phyloP scores from a whole-genome alignment of 2,888 invertebrate species.

The Lasioglossum leucozonium region DNA sequence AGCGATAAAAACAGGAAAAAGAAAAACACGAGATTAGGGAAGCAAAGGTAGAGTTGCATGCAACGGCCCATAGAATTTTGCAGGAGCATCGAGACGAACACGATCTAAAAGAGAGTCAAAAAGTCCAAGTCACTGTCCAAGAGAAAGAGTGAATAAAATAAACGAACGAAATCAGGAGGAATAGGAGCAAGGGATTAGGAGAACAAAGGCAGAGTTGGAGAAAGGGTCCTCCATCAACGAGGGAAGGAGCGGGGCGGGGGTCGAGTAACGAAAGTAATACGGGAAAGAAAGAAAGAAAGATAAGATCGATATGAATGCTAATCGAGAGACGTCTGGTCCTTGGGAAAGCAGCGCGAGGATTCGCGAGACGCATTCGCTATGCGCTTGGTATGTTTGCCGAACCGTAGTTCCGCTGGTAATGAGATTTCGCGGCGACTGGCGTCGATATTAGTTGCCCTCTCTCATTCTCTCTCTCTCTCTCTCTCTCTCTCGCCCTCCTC shows the following conservation, averaged over 20 bases:
- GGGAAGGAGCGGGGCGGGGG: neutral
- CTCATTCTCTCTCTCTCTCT: conserved; percentile 47
- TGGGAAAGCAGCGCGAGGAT: neutral
- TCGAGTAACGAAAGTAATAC: neutral
- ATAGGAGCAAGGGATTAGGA: neutral
- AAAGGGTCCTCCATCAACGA: neutral
- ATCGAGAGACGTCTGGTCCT: neutral
- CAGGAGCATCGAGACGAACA: too few species aligned
- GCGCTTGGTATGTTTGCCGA: conserved; percentile 30
- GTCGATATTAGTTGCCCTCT: conserved; percentile 61
- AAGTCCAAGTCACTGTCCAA: neutral
- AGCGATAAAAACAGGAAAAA: too few species aligned
- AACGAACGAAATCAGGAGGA: neutral
- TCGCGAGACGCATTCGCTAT: conserved; percentile 14
- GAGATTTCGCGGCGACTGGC: conserved; percentile 58
- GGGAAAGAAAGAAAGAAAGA: conserved; percentile 6
- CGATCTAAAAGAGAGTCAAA: neutral
- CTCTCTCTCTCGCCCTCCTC: neutral
- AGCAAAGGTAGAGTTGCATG: too few species aligned
- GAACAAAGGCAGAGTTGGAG: neutral
- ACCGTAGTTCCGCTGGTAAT: conserved; percentile 43
- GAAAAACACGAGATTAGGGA: too few species aligned
- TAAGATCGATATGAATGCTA: conserved; percentile 4
- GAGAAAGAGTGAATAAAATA: too few species aligned
- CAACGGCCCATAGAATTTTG: too few species aligned